A percentile compares a stretch with the other conserved stretches of the same genome.
phyloP scores from a whole-genome alignment of 2,888 invertebrate species.

The Synanthedon formicaeformis region DNA sequence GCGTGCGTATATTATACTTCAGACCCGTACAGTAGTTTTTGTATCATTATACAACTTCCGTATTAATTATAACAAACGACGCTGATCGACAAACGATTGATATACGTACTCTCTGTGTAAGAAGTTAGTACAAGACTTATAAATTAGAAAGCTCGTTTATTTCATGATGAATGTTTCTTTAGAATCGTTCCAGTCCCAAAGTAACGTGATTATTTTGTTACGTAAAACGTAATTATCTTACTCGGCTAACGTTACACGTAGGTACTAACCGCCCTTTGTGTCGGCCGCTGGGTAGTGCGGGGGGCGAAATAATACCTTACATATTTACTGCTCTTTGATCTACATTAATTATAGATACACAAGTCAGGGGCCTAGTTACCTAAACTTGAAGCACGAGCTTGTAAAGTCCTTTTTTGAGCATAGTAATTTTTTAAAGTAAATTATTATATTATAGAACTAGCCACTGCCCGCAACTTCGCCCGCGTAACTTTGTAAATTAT shows the following conservation, averaged over 20 bases:
- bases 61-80: no score
- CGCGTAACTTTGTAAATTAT: no score
- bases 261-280: conserved; percentile 14
- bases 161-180: conserved; percentile 2
- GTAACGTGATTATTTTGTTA: conserved; percentile 40
- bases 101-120: background rate
- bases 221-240: conserved; percentile 12
- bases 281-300: conserved; percentile 9
- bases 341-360: conserved; percentile 3
- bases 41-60: no score
- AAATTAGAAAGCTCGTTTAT: background rate
- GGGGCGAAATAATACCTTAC: conserved; percentile 14
- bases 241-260: conserved; percentile 14
- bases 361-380: background rate
- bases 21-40: no score
- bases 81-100: background rate
- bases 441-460: no score
- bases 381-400: no score
- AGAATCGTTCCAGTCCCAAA: conserved; percentile 16
- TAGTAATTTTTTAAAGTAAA: no score
- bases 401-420: no score
- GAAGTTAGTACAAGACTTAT: background rate
- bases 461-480: no score
- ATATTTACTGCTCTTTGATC: conserved; percentile 3
- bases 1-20: no score